Evolutionary conservation across 2,888 invertebrate species (phyloP), one percentile per base, ranked within the genome.

Genomic region (Melanostoma mellinum): DNA sequence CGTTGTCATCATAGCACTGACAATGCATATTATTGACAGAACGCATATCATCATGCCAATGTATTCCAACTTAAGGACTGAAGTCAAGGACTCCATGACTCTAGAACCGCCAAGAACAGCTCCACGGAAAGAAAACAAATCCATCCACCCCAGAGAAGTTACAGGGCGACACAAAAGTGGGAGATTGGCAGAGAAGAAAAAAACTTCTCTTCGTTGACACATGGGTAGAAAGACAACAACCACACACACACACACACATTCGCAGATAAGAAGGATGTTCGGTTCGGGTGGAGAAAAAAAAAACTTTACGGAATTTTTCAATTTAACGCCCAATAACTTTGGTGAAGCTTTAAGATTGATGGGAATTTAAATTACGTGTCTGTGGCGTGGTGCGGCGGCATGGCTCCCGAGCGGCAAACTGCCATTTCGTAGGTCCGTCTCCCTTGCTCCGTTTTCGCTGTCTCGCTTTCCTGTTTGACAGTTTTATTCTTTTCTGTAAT

Each of bases 331-430:
- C 86, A 86, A 86, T 87, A 87, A 86, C 85, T 87, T 86, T 86
- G 86, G 86, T 86, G 81, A 86, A 86, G 85, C 86, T 86, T 87
- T 86, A 86, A 87, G 87, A 87, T 87, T 87, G 87, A 87, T 87
- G 86, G 86, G 87, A 87, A 87, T 86, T 87, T 86, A 86, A 87
- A 87, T 87, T 87, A 87, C 86, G 86, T 86, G 86, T 86, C 86
- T 87, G 86, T 86, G 87, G 86, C 82, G 77, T 86, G 85, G 78
- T 74, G 82, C 78, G 82, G 82, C 63, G 69, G 74, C 74, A 69
- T 56, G 44, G 36, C 38, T 48, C 10, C 56, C 50, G 42, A 68
- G 61, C 72, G 53, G 78, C 58, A 78, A 69, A 74, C 53, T 71
- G 84, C 71, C 78, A 84, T 84, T 77, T 81, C 60, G 53, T 71